phyloP scores from a whole-genome alignment of 2,888 invertebrate genomes.

The Iselma pallidipennis region DNA sequence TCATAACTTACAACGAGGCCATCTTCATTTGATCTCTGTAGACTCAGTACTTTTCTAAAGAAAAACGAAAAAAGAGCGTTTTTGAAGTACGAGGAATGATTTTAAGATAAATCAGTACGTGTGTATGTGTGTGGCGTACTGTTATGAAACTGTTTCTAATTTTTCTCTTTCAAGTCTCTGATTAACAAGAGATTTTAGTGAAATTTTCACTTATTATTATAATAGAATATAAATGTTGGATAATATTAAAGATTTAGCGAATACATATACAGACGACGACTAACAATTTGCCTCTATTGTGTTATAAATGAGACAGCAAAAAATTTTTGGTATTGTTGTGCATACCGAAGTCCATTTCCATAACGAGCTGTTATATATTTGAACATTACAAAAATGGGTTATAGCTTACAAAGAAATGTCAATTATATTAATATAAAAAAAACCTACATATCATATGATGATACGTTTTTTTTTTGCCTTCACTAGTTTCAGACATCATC shows the following conservation, averaged over 20 bases:
- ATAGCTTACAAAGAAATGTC: constrained; percentile 6
- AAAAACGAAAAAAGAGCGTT: constrained; percentile 2
- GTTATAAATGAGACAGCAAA: constrained; percentile 3
- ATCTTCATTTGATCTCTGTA: constrained; percentile 25
- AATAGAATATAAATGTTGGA: not conserved
- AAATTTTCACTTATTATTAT: not conserved
- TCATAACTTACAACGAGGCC: constrained; percentile 34
- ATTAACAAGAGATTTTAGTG: not conserved
- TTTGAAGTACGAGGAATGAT: not conserved
- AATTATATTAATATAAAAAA: constrained; percentile 1
- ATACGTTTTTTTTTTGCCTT: constrained; percentile 10
- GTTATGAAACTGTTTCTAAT: not conserved
- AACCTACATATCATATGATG: constrained; percentile 8
- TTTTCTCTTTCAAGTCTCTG: not conserved
- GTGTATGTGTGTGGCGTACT: not conserved
- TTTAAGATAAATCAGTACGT: constrained; percentile 9
- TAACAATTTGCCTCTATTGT: constrained; percentile 6
- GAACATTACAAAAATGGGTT: constrained; percentile 3
- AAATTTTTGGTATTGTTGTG: not conserved
- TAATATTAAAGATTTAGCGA: not conserved
- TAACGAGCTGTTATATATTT: constrained; percentile 3
- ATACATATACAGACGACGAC: too few species aligned
- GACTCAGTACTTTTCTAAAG: constrained; percentile 12
- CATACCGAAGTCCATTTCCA: not conserved
- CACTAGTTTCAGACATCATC: not conserved